Conservation (phyloP, 1,140 invertebrate genomes). For the Drosophila pseudoananassae region DNA sequence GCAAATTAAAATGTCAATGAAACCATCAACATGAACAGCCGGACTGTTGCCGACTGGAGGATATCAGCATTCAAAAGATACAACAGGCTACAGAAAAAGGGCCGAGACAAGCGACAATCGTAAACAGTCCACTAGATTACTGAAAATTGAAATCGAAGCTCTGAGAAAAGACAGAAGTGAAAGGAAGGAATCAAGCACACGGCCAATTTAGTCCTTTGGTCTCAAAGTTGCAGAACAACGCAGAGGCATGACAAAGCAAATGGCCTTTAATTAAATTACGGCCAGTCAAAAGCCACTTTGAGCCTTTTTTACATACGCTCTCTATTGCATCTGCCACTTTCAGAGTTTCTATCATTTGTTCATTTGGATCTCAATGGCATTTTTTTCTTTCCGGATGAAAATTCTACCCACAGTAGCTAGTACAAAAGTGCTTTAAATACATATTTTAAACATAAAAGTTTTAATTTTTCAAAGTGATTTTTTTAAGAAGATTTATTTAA, state of each 20-base stretch:
- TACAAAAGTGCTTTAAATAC: too few relatives aligned
- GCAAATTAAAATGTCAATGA: constrained; percentile 76
- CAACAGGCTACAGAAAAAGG: constrained; percentile 4
- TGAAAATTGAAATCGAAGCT: constrained; percentile 77
- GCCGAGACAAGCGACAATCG: constrained; percentile 30
- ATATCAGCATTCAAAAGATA: constrained; percentile 2
- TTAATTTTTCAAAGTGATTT: too few relatives aligned
- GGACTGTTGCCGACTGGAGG: constrained; percentile 33
- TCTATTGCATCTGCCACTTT: constrained; percentile 13
- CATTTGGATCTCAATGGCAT: background rate
- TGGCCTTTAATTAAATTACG: constrained; percentile 80
- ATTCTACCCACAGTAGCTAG: background rate
- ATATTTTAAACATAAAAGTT: too few relatives aligned
- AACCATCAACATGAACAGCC: constrained; percentile 25
- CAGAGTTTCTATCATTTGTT: constrained; percentile 3
- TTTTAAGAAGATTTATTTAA: background rate
- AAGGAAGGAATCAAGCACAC: constrained; percentile 46
- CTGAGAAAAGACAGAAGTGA: constrained; percentile 21
- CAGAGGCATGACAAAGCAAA: constrained; percentile 52
- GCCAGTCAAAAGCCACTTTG: constrained; percentile 75
- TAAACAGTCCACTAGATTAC: constrained; percentile 69
- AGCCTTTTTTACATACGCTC: constrained; percentile 58
- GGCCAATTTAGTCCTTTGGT: constrained; percentile 50
- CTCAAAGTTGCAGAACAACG: constrained; percentile 17
- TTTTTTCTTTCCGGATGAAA: background rate